Conservation (phyloP, 2,888 invertebrate species). For the Axea sp. region DNA sequence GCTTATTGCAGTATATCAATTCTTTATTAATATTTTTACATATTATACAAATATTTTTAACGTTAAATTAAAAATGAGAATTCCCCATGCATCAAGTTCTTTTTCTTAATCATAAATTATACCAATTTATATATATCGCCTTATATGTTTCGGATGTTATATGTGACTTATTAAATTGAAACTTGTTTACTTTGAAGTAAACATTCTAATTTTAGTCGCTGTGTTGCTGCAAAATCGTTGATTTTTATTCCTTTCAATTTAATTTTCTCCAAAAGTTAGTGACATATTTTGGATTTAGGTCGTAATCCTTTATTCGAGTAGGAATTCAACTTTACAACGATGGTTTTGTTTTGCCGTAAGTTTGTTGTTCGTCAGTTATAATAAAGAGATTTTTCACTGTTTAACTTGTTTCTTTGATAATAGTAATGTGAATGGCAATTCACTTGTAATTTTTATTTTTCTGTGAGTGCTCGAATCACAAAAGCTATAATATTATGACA, state of each 20-base stretch:
- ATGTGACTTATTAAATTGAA: slow-evolving; percentile 8
- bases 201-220: slow-evolving; percentile 10
- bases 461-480: too few species aligned
- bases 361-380: not conserved
- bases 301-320: not conserved
- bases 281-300: slow-evolving; percentile 5
- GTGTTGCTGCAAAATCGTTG: not conserved
- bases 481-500: not conserved
- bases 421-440: not conserved
- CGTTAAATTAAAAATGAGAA: too few species aligned
- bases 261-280: not conserved
- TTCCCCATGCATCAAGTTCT: too few species aligned
- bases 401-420: slow-evolving; percentile 9
- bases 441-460: slow-evolving; percentile 5
- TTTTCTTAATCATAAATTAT: slow-evolving; percentile 5
- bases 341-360: not conserved
- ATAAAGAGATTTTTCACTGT: slow-evolving; percentile 11
- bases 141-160: not conserved
- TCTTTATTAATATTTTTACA: too few species aligned
- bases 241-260: slow-evolving; percentile 6
- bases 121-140: not conserved
- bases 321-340: not conserved
- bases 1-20: slow-evolving; percentile 6
- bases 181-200: slow-evolving; percentile 16
- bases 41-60: too few species aligned